These are phyloP conservation scores for Daktulosphaira vitifoliae DNA, from an alignment of 1,140 invertebrate species.

Conservation along the genomic window DNA sequence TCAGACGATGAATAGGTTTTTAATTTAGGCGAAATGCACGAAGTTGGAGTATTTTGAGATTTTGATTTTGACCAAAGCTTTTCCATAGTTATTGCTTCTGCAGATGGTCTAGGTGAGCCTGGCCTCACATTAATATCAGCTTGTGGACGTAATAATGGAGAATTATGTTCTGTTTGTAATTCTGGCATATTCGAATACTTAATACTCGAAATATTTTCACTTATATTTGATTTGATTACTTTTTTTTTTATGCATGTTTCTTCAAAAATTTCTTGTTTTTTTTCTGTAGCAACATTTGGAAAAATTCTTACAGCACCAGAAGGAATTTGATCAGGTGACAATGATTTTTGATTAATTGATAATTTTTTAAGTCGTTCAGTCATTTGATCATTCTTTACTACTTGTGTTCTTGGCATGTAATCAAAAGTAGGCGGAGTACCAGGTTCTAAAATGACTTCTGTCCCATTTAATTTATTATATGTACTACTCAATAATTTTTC, in stretches of 20 bases:
- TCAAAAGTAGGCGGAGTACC: slow-evolving; percentile 65
- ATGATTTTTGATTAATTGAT: slow-evolving; percentile 52
- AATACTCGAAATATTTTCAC: neutral
- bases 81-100: slow-evolving; percentile 54
- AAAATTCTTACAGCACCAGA: slow-evolving; percentile 55
- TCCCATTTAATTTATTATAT: neutral
- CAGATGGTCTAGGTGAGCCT: slow-evolving; percentile 48
- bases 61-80: slow-evolving; percentile 47
- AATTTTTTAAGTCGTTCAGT: slow-evolving; percentile 54
- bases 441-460: slow-evolving; percentile 53
- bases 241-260: slow-evolving; percentile 27
- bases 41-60: neutral
- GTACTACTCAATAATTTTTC: slow-evolving; percentile 20
- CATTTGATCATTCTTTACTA: slow-evolving; percentile 47
- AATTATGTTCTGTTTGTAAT: neutral
- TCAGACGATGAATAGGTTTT: slow-evolving; percentile 18
- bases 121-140: slow-evolving; percentile 39
- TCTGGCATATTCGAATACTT: neutral
- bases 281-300: slow-evolving; percentile 40
- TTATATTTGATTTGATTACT: neutral
- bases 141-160: slow-evolving; percentile 43
- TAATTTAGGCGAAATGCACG: neutral
- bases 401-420: slow-evolving; percentile 50
- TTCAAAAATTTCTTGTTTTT: slow-evolving; percentile 18
- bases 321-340: slow-evolving; percentile 52